Percentiles rank a stretch among this genome's conserved stretches.
Conservation (phyloP, 2,888 invertebrate genomes). For the Cerastis leucographa region DNA sequence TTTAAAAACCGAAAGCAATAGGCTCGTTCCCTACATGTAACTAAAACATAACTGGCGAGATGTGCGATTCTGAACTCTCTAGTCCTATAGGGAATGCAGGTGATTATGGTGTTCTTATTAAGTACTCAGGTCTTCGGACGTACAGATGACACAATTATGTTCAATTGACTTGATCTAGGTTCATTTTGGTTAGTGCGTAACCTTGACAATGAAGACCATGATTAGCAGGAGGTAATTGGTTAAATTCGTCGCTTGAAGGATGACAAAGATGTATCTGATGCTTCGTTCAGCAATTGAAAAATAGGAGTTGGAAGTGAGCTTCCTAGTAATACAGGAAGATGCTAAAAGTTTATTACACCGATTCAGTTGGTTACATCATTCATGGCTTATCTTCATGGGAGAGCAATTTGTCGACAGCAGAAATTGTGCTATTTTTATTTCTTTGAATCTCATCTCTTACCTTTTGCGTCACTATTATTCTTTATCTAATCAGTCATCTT, state of each 20-base stretch:
- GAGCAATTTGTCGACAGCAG: conserved; percentile 4
- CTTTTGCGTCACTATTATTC: neutral
- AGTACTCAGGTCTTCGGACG: neutral
- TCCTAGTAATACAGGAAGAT: conserved; percentile 27
- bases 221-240: conserved; percentile 35
- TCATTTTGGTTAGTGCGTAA: conserved; percentile 12
- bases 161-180: conserved; percentile 6
- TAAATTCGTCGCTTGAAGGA: conserved; percentile 24
- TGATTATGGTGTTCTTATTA: neutral
- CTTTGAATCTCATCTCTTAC: neutral
- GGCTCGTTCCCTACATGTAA: neutral
- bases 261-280: conserved; percentile 9
- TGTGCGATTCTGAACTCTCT: neutral
- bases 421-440: neutral
- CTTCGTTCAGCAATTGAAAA: conserved; percentile 42
- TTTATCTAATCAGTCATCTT: too few species aligned
- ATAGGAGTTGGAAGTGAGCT: conserved; percentile 35
- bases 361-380: conserved; percentile 36
- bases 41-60: neutral
- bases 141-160: neutral
- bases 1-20: neutral
- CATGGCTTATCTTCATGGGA: neutral
- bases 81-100: neutral
- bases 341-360: conserved; percentile 24
- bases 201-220: conserved; percentile 51